Conservation (phyloP, 2,113 vertebrate genomes). For the Peromyscus polionotus region DNA sequence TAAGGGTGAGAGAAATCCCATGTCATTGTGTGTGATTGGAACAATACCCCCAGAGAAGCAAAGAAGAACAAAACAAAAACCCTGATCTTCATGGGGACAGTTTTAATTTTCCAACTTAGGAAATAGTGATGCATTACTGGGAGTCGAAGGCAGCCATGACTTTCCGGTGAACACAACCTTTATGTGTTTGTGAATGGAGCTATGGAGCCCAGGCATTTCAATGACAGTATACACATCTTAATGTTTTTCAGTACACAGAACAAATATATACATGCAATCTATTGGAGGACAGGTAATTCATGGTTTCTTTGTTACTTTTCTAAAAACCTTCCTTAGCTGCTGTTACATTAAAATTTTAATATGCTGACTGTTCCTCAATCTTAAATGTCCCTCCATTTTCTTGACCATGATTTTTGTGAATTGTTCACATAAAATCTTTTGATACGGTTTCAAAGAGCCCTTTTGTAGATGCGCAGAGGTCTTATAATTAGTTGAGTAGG, state of each 20-base stretch:
- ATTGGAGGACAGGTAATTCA: conserved; percentile 65
- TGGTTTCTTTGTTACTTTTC: conserved; percentile 55
- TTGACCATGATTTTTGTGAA: conserved; percentile 82
- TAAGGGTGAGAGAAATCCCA: conserved; percentile 28
- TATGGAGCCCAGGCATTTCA: conserved; percentile 67
- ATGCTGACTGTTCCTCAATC: conserved; percentile 21
- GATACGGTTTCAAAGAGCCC: conserved; percentile 86
- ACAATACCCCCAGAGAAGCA: conserved; percentile 45
- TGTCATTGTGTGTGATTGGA: conserved; percentile 40
- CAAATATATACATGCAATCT: conserved; percentile 54
- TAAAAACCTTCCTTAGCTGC: conserved; percentile 25
- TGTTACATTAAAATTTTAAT: background rate
- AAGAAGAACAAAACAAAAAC: background rate
- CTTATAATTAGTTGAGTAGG: conserved; percentile 94
- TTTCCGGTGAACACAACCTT: conserved; percentile 64
- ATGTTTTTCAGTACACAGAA: conserved; percentile 63
- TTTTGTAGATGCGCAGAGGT: conserved; percentile 90
- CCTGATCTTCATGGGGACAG: conserved; percentile 4
- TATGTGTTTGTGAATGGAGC: conserved; percentile 67
- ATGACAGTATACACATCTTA: conserved; percentile 44
- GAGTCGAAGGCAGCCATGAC: conserved; percentile 50
- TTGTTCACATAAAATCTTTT: conserved; percentile 89
- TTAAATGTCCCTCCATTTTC: conserved; percentile 69
- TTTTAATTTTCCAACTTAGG: background rate
- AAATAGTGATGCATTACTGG: conserved; percentile 42